These are phyloP conservation scores for Scelioninae gen. 1 DNA, from an alignment of 2,888 invertebrate species.

Conservation along the genomic window DNA sequence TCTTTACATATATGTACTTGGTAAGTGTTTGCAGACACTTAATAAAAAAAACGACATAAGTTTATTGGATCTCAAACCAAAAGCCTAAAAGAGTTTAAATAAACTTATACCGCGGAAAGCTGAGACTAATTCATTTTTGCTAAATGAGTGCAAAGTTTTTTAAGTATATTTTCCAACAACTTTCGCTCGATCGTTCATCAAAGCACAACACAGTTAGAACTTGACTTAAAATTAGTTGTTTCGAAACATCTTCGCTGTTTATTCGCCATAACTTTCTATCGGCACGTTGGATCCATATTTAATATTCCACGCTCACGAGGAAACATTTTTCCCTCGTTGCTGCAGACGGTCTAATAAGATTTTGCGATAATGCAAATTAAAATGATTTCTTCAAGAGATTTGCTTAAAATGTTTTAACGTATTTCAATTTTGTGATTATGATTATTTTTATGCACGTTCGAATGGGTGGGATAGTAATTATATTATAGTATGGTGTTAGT, in stretches of 20 bases:
- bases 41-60: constrained; percentile 55
- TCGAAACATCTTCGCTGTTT: constrained; percentile 40
- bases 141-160: constrained; percentile 81
- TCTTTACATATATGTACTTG: constrained; percentile 47
- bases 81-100: constrained; percentile 75
- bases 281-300: constrained; percentile 40
- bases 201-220: constrained; percentile 31
- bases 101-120: constrained; percentile 76
- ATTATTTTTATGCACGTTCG: background rate
- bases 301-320: constrained; percentile 27
- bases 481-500: background rate
- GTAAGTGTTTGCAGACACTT: constrained; percentile 45
- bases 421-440: background rate
- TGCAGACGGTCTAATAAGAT: constrained; percentile 14
- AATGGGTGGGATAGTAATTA: background rate
- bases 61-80: constrained; percentile 72
- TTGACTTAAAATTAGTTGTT: constrained; percentile 24
- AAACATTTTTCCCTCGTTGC: constrained; percentile 25
- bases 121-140: constrained; percentile 81
- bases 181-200: constrained; percentile 63
- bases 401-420: background rate
- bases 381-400: constrained; percentile 7
- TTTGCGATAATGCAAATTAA: constrained; percentile 34
- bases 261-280: constrained; percentile 45
- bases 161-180: constrained; percentile 73